These are phyloP conservation scores for Aphis craccivora DNA, from an alignment of 1,140 invertebrate genomes.

Conservation along the genomic window DNA sequence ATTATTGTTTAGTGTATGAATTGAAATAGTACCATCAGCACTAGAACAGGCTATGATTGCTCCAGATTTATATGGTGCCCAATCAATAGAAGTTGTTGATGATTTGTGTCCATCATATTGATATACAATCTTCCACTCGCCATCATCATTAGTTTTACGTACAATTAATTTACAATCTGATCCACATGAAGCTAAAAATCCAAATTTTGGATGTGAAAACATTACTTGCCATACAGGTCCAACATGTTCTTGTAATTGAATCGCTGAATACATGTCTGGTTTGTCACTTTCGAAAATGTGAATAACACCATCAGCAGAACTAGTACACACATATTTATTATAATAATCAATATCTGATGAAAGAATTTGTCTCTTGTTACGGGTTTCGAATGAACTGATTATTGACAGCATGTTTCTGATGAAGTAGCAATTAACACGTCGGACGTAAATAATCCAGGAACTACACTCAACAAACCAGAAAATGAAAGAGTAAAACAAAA, in stretches of 20 bases:
- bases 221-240: slow-evolving; percentile 98
- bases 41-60: slow-evolving; percentile 94
- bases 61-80: slow-evolving; percentile 95
- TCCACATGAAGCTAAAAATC: slow-evolving; percentile 93
- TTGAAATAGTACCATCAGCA: slow-evolving; percentile 95
- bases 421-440: neutral
- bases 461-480: neutral
- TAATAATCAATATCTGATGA: slow-evolving; percentile 99
- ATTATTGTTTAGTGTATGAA: slow-evolving; percentile 74
- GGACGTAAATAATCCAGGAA: neutral
- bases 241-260: slow-evolving; percentile 93
- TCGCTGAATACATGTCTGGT: slow-evolving; percentile 80
- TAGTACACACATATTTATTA: slow-evolving; percentile 94
- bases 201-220: slow-evolving; percentile 98
- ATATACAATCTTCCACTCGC: slow-evolving; percentile 92
- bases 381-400: slow-evolving; percentile 93
- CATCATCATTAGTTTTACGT: slow-evolving; percentile 85
- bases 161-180: slow-evolving; percentile 96
- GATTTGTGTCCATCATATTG: slow-evolving; percentile 94
- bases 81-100: slow-evolving; percentile 96
- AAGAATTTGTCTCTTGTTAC: slow-evolving; percentile 98
- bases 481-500: too few species aligned
- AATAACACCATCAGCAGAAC: slow-evolving; percentile 97
- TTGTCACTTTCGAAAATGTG: slow-evolving; percentile 96
- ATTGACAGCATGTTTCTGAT: slow-evolving; percentile 78